These are phyloP conservation scores for Hipposideros armiger DNA, from an alignment of 2,113 vertebrate genomes.

Conservation along the genomic window DNA sequence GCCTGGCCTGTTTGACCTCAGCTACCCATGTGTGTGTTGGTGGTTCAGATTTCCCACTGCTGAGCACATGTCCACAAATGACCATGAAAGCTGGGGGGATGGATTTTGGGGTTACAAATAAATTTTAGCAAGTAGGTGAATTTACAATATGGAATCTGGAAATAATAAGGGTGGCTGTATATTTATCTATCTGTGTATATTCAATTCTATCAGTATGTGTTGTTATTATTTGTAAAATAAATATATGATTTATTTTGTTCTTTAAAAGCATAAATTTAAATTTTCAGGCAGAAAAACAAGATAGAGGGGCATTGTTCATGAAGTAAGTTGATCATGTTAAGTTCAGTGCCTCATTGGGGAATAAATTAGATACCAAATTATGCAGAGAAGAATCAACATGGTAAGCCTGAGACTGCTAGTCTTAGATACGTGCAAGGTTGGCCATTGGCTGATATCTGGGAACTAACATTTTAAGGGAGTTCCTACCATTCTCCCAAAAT, in stretches of 20 bases:
- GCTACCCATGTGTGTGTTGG: not conserved
- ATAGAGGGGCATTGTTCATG: not conserved
- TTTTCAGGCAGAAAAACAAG: not conserved
- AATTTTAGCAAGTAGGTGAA: not conserved
- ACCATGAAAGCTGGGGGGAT: not conserved
- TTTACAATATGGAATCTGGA: not conserved
- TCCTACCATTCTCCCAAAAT: conserved; percentile 2
- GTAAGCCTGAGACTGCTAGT: not conserved
- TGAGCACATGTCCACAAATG: not conserved
- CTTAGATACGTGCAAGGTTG: not conserved
- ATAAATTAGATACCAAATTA: conserved; percentile 27
- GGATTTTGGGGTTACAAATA: not conserved
- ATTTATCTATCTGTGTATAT: not conserved
- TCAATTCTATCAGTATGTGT: not conserved
- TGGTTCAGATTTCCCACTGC: not conserved
- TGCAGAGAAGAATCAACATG: conserved; percentile 23
- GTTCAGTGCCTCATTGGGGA: not conserved
- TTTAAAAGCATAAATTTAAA: conserved; percentile 27
- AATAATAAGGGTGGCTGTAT: not conserved
- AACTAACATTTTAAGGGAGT: not conserved
- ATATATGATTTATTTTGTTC: not conserved
- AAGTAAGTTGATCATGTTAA: not conserved
- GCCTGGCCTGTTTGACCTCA: not conserved
- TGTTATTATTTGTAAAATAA: conserved; percentile 14
- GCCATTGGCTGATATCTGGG: not conserved